Evolutionary conservation across 2,797 vertebrate species (phyloP).

Genomic region (Hipposideros larvatus): DNA sequence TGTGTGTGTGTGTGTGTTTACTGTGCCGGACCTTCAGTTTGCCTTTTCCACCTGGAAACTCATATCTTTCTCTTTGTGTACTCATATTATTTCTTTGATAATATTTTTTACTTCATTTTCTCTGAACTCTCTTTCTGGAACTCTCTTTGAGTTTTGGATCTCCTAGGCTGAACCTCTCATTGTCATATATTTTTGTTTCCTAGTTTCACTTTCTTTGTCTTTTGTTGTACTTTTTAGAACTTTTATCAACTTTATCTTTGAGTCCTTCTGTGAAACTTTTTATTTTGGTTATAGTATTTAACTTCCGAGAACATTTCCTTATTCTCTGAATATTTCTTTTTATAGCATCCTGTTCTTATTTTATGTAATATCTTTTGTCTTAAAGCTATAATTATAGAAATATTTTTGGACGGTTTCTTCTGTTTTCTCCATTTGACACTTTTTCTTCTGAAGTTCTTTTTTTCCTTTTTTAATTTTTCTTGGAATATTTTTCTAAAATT

Average conservation of each 20-base stretch:
- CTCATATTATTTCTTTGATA: neutral
- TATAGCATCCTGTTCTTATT: neutral
- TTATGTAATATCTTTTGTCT: neutral
- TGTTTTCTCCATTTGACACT: neutral
- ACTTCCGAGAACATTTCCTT: neutral
- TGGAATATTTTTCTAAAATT: neutral
- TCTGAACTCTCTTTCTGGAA: neutral
- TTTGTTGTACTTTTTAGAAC: conserved; percentile 14
- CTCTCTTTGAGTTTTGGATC: neutral
- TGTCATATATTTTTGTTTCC: neutral
- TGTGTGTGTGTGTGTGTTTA: neutral
- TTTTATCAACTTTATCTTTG: neutral
- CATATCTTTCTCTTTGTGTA: neutral
- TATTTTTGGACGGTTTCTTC: neutral
- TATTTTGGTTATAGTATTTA: neutral
- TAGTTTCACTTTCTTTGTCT: neutral
- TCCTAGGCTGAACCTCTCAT: neutral
- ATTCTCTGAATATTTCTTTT: neutral
- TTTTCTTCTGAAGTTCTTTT: neutral
- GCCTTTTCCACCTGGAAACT: neutral
- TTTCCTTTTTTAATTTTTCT: neutral
- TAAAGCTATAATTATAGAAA: conserved; percentile 10
- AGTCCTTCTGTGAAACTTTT: neutral
- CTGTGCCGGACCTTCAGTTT: neutral
- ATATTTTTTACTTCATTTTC: neutral